Evolutionary conservation across 2,797 vertebrate species (phyloP).

Genomic region (Pelobates cultripes): DNA sequence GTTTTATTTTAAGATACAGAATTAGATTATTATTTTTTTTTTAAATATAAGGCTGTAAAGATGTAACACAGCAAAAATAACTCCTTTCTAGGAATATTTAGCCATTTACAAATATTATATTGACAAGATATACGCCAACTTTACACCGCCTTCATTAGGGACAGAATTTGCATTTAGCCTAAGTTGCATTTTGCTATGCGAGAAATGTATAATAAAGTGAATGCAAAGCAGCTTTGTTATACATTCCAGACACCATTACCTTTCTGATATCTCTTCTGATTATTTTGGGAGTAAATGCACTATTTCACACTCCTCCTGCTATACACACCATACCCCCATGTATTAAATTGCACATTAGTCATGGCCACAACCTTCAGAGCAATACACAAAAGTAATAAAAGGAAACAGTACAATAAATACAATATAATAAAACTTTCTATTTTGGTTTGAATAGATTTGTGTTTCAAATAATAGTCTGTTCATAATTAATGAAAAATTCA

Average conservation of each 20-base stretch:
- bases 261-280: slow-evolving; percentile 23
- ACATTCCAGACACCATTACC: slow-evolving; percentile 27
- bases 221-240: slow-evolving; percentile 19
- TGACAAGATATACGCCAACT: slow-evolving; percentile 39
- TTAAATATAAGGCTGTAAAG: not conserved
- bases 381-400: slow-evolving; percentile 31
- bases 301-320: slow-evolving; percentile 11
- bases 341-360: slow-evolving; percentile 28
- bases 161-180: slow-evolving; percentile 42
- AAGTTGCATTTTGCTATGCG: slow-evolving; percentile 30
- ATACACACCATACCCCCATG: slow-evolving; percentile 16
- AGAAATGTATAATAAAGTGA: slow-evolving; percentile 21
- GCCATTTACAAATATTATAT: slow-evolving; percentile 27
- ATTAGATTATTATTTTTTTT: no score
- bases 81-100: slow-evolving; percentile 31
- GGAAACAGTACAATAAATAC: slow-evolving; percentile 6
- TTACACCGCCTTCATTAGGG: slow-evolving; percentile 32
- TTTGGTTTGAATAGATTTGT: not conserved
- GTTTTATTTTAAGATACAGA: no score
- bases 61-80: slow-evolving; percentile 25
- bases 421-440: slow-evolving; percentile 16
- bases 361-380: slow-evolving; percentile 13
- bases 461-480: not conserved
- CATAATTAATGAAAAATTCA: not conserved
- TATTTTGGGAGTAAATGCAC: slow-evolving; percentile 35